Conservation (phyloP, 1,140 invertebrate genomes). For the Pygmarrhopalites habei region DNA sequence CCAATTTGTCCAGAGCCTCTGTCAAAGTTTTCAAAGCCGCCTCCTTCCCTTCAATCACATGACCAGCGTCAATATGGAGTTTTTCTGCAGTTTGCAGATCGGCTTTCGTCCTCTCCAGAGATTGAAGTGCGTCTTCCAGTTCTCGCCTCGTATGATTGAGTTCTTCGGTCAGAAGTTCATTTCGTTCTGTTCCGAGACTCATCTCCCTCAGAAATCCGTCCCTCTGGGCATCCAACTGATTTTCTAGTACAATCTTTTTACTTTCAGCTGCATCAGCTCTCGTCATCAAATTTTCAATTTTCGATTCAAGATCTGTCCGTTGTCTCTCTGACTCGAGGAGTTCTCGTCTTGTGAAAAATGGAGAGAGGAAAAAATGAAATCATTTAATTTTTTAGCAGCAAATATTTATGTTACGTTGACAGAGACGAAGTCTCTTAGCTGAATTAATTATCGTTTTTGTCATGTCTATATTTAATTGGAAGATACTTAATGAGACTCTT, state of each 20-base stretch:
- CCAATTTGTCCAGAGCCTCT: slow-evolving; percentile 31
- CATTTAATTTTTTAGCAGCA: too few relatives aligned
- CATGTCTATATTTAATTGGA: too few relatives aligned
- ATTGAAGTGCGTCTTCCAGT: slow-evolving; percentile 29
- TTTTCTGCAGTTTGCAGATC: slow-evolving; percentile 33
- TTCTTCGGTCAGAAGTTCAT: slow-evolving; percentile 34
- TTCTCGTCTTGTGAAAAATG: too few relatives aligned
- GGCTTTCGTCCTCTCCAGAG: slow-evolving; percentile 34
- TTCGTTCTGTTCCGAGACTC: slow-evolving; percentile 25
- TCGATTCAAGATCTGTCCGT: slow-evolving; percentile 32
- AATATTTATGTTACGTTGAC: too few relatives aligned
- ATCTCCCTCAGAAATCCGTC: slow-evolving; percentile 35
- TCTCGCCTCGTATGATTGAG: slow-evolving; percentile 33
- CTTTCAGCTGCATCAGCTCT: slow-evolving; percentile 31
- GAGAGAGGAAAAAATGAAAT: too few relatives aligned
- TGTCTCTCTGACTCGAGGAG: slow-evolving; percentile 57
- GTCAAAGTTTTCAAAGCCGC: slow-evolving; percentile 24
- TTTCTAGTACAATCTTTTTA: slow-evolving; percentile 48
- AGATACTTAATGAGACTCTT: too few relatives aligned
- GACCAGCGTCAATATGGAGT: slow-evolving; percentile 36
- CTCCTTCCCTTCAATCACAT: slow-evolving; percentile 34
- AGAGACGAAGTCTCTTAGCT: too few relatives aligned
- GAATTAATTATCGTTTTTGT: too few relatives aligned
- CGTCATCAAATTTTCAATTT: slow-evolving; percentile 30
- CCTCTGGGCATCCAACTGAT: slow-evolving; percentile 62